These are phyloP conservation scores for Chionomys nivalis DNA, from an alignment of 2,113 vertebrate genomes.

Conservation along the genomic window DNA sequence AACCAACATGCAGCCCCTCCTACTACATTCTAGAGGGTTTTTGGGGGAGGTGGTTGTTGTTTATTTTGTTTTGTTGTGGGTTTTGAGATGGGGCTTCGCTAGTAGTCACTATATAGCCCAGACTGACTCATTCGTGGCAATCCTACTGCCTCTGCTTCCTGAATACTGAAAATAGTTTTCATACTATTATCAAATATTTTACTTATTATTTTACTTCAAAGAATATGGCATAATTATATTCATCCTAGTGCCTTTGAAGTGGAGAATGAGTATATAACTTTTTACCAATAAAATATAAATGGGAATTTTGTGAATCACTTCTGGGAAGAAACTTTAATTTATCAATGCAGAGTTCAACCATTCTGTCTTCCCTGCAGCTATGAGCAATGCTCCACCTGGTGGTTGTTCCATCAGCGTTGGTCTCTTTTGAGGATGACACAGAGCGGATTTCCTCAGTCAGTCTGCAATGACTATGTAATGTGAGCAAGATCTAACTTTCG, in stretches of 20 bases:
- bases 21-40: neutral
- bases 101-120: neutral
- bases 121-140: neutral
- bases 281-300: slow-evolving; percentile 27
- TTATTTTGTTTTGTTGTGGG: neutral
- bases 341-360: neutral
- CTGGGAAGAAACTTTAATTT: neutral
- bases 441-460: neutral
- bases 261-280: neutral
- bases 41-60: neutral
- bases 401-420: neutral
- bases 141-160: neutral
- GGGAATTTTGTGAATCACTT: neutral
- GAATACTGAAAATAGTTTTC: neutral
- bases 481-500: neutral
- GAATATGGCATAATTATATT: slow-evolving; percentile 51
- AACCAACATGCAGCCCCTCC: too few species aligned
- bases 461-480: neutral
- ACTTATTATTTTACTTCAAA: neutral
- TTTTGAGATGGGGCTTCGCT: neutral
- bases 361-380: slow-evolving; percentile 22
- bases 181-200: slow-evolving; percentile 46
- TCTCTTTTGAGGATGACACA: neutral
- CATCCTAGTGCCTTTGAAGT: slow-evolving; percentile 5
- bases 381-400: neutral